Evolutionary conservation across 2,888 invertebrate species (phyloP), one percentile per base, ranked within the genome.

Genomic region (Syritta pipiens): DNA sequence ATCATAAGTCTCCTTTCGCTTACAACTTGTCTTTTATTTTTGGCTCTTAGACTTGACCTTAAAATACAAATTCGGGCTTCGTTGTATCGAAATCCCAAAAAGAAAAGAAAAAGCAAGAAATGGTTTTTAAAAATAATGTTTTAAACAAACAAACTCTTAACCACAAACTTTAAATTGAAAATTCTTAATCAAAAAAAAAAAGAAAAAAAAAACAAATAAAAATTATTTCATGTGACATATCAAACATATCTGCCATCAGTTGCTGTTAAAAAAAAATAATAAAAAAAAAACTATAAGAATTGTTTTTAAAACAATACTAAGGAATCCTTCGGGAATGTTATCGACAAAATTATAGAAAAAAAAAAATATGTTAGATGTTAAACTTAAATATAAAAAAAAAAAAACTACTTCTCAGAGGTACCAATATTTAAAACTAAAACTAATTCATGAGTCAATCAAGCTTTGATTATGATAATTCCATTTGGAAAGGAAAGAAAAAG

Each of bases 191-290:
- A 20, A 42, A 1, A 42, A 9, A 3, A 4, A 20, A 46, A 24
- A 5, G 12, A 40, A 10, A 44, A 14, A 5, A 28, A 40, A 22
- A 32, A 20, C 19, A n/a, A 9, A 12, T 20, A 20, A 51, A 37
- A 24, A 4, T 24, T 53, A 14, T 22, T 22, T 40, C 19, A 37
- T 37, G 10, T 37, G n/a, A 51, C 62, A 51, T 63, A 63, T 51
- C 62, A 63, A 51, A 63, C 49, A 44, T 44, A 62, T 40, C 49
- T 49, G 48, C 40, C 28, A 51, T 63, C 49, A 51, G 28, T 51
- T 42, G 22, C 40, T 51, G 49, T 30, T 28, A 6, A 46, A 35
- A 32, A 19, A 4, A n/a, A n/a, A 26, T 1, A 35, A 30, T 1
- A 10, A 20, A 20, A 7, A 35, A 51, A 32, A 17, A 20, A 30